phyloP scores from a whole-genome alignment of 2,888 invertebrate species.

The Teleiodes luculella region DNA sequence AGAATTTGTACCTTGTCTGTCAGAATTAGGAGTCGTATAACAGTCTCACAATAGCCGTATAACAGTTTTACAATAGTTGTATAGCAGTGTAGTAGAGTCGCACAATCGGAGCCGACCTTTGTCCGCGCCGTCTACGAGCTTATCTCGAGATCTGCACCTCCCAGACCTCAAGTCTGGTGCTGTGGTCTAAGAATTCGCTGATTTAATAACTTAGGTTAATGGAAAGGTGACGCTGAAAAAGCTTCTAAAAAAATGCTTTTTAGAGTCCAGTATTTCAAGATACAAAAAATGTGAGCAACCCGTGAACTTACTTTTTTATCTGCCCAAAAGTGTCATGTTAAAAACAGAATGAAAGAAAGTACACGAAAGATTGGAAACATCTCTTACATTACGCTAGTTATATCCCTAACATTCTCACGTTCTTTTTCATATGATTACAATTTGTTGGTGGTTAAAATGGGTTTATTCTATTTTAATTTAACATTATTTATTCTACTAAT shows the following conservation, averaged over 20 bases:
- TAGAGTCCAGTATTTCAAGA: no score
- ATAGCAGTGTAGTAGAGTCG: neutral
- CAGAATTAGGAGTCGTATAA: neutral
- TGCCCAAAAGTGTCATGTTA: no score
- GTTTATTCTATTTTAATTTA: no score
- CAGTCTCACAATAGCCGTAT: neutral
- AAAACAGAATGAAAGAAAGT: no score
- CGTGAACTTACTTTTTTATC: no score
- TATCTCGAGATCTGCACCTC: constrained; percentile 50
- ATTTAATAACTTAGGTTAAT: neutral
- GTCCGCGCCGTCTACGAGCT: constrained; percentile 48
- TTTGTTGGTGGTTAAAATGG: no score
- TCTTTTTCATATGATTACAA: no score
- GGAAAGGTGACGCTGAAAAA: neutral
- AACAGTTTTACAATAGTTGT: neutral
- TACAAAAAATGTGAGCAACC: no score
- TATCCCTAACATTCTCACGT: no score
- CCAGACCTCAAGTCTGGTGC: constrained; percentile 19
- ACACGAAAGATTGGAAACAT: no score
- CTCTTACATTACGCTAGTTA: no score
- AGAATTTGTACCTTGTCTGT: neutral
- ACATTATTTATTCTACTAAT: no score
- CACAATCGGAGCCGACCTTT: constrained; percentile 48
- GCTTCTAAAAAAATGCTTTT: neutral
- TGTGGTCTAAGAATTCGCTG: constrained; percentile 29